Conservation (phyloP, 2,113 vertebrate genomes). For the Labrus mixtus region DNA sequence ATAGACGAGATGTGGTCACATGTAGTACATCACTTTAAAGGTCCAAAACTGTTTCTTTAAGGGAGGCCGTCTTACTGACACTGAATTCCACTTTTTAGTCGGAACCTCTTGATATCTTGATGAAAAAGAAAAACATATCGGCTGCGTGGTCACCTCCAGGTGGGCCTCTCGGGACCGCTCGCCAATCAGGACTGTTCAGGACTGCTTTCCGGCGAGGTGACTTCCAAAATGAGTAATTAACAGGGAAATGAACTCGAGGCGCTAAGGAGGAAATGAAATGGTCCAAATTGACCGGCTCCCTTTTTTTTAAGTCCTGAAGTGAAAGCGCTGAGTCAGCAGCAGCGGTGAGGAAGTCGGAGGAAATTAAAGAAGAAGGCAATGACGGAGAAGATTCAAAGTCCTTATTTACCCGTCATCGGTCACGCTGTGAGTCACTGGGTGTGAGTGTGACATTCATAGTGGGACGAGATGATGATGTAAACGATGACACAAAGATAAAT, state of each 20-base stretch:
- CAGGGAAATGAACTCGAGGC: background rate
- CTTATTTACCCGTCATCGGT: background rate
- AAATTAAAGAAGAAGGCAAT: background rate
- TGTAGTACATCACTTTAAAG: no score
- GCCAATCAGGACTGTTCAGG: background rate
- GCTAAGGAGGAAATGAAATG: background rate
- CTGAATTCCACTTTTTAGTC: no score
- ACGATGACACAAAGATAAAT: no score
- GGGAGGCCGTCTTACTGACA: no score
- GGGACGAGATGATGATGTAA: background rate
- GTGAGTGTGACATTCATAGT: background rate
- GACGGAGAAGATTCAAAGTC: background rate
- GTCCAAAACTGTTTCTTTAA: no score
- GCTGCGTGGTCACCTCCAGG: background rate
- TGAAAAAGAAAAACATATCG: no score
- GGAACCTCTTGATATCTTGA: no score
- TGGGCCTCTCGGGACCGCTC: constrained; percentile 14
- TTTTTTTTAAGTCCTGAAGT: background rate
- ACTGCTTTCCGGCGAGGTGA: constrained; percentile 21
- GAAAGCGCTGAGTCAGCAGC: constrained; percentile 38
- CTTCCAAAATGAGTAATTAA: constrained; percentile 40
- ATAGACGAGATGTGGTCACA: no score
- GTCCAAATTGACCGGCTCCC: background rate
- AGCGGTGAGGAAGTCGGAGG: background rate
- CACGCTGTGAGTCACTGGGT: background rate